Conservation (phyloP, 2,888 invertebrate species). For the Polymixis flavicincta region DNA sequence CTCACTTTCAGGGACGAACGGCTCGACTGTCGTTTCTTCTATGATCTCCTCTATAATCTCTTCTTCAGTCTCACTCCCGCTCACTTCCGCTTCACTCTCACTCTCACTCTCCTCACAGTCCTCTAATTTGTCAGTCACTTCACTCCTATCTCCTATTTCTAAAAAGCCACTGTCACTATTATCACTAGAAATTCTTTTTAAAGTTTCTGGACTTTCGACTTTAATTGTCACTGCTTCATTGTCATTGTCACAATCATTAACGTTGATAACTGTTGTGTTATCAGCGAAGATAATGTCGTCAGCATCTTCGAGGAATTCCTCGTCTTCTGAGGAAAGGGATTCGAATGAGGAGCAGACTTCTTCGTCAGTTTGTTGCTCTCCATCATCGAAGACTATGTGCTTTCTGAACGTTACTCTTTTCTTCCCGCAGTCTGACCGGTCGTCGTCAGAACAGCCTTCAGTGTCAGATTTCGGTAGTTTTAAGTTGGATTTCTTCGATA, state of each 20-base stretch:
- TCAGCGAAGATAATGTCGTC: constrained; percentile 77
- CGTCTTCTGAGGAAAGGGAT: constrained; percentile 83
- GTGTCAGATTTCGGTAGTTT: constrained; percentile 85
- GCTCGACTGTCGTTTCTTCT: constrained; percentile 67
- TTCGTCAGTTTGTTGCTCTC: constrained; percentile 87
- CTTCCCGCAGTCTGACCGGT: constrained; percentile 85
- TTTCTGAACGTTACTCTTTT: constrained; percentile 88
- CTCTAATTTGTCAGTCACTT: constrained; percentile 70
- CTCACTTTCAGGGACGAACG: constrained; percentile 29
- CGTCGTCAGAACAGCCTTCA: constrained; percentile 87
- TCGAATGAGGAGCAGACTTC: constrained; percentile 85
- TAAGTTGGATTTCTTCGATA: constrained; percentile 84
- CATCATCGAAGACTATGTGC: constrained; percentile 89
- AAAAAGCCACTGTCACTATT: constrained; percentile 89
- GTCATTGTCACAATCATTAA: constrained; percentile 63
- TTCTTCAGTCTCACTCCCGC: constrained; percentile 74
- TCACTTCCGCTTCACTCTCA: constrained; percentile 79
- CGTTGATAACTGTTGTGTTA: constrained; percentile 82
- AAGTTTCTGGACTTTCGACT: constrained; percentile 76
- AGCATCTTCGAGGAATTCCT: constrained; percentile 83
- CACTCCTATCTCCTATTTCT: constrained; percentile 83
- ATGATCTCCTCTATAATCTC: constrained; percentile 70
- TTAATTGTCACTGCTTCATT: constrained; percentile 76
- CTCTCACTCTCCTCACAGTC: constrained; percentile 68
- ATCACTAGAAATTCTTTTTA: constrained; percentile 84